Evolutionary conservation across 2,888 invertebrate species (phyloP), one percentile per base, ranked within the genome.

Genomic region (Polydesmus complanatus): DNA sequence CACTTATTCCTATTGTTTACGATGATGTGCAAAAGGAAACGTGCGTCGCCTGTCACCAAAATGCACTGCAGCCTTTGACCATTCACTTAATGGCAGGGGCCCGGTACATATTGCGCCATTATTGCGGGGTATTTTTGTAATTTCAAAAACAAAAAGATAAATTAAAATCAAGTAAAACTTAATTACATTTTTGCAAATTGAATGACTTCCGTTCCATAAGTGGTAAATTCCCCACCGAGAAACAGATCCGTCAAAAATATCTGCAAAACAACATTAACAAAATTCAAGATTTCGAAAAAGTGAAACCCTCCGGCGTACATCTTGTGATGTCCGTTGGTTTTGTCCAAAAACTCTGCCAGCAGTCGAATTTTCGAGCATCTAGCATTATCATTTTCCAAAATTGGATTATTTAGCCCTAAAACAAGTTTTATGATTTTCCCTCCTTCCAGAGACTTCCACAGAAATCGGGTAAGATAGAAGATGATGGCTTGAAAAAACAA

Each of bases 161-260:
- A n/a, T n/a, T n/a, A n/a, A n/a, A n/a, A n/a, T n/a, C n/a, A n/a
- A n/a, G n/a, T n/a, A n/a, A 22, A 63, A 37, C 51, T 19, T 51
- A 3, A 78, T 92, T 92, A n/a, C 71, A 85, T 85, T 78, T 91
- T 89, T 80, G 90, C 83, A 79, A 91, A 92, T 68, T 83, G 80
- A 74, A 92, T 85, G 69, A 92, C 91, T 74, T 91, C 86, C 73
- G 91, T 81, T 69, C 92, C 92, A 78, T 91, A 92, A 69, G 85
- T 86, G 76, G 91, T 80, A 80, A 92, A 92, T 75, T 89, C 91
- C 66, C 92, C 91, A 78, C 92, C 92, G 81, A 92, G 90, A 81
- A 92, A 92, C 68, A 84, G 83, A 78, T 92, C 86, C 88, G 92
- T 90, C 75, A 92, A 81, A 79, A 91, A 92, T 89, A 92, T 92